Percentiles rank a stretch among this genome's conserved stretches.
Conservation (phyloP, 2,113 vertebrate species). For the Microtus oregoni region DNA sequence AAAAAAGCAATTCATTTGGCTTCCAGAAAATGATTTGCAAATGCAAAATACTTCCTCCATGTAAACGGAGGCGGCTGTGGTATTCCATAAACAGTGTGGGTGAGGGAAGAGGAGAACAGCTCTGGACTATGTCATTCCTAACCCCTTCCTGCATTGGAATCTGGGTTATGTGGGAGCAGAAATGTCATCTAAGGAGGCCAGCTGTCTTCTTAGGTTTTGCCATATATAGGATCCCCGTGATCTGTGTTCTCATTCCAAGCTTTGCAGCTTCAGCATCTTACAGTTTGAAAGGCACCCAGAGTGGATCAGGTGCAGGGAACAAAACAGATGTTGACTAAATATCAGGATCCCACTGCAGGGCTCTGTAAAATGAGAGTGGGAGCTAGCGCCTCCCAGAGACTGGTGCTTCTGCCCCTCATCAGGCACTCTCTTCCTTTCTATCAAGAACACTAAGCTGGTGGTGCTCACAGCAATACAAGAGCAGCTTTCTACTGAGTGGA, state of each 20-base stretch:
- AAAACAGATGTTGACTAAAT: constrained; percentile 54
- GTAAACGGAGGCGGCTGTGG: constrained; percentile 48
- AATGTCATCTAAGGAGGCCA: constrained; percentile 76
- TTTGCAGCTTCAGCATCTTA: constrained; percentile 68
- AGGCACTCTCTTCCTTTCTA: neutral
- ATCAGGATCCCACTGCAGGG: neutral
- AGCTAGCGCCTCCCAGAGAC: neutral
- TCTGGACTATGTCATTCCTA: neutral
- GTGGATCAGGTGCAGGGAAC: constrained; percentile 40
- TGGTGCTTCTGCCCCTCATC: neutral
- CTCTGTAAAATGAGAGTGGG: neutral
- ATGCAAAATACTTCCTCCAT: constrained; percentile 70
- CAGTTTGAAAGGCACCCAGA: constrained; percentile 37
- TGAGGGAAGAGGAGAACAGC: neutral
- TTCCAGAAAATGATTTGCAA: constrained; percentile 73
- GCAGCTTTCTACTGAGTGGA: neutral
- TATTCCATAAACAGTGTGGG: constrained; percentile 30
- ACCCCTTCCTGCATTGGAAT: neutral
- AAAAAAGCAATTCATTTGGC: constrained; percentile 52
- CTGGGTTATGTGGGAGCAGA: constrained; percentile 52
- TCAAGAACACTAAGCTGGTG: neutral
- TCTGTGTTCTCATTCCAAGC: constrained; percentile 61
- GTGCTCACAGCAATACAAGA: neutral
- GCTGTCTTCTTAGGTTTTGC: constrained; percentile 68
- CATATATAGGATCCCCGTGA: constrained; percentile 72